Evolutionary conservation across 2,888 invertebrate species (phyloP).

Genomic region (Anthrax anthrax): DNA sequence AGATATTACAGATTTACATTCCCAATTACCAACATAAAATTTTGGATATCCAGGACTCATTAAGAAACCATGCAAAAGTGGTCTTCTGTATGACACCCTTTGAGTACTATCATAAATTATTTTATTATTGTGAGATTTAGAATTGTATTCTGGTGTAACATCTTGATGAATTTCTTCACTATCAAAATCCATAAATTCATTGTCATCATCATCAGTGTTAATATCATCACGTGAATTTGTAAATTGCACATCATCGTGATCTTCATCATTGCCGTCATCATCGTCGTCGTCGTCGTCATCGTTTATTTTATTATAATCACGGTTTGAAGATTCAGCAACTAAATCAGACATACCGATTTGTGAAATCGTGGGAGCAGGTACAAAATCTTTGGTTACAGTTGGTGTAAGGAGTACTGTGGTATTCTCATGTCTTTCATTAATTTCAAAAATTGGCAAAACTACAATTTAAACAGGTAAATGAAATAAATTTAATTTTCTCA

Average conservation of each 20-base stretch:
- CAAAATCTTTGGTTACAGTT: neutral
- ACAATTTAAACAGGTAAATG: neutral
- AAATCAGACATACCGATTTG: neutral
- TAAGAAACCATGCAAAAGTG: conserved; percentile 42
- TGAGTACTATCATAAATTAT: conserved; percentile 14
- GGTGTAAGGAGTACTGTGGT: neutral
- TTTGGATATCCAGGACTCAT: conserved; percentile 61
- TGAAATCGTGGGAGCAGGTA: neutral
- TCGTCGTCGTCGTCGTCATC: neutral
- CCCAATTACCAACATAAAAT: conserved; percentile 50
- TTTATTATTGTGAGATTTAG: neutral
- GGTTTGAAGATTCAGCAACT: conserved; percentile 1
- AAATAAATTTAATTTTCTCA: too few relatives aligned
- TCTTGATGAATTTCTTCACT: neutral
- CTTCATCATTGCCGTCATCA: conserved; percentile 4
- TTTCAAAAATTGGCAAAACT: neutral
- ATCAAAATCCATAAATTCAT: neutral
- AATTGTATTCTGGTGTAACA: too few relatives aligned
- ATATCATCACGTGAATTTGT: neutral
- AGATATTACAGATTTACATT: conserved; percentile 52
- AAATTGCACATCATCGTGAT: conserved; percentile 3
- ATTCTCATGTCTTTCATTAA: neutral
- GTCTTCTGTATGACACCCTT: conserved; percentile 14
- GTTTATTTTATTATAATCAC: neutral
- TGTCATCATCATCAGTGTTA: conserved; percentile 6